Evolutionary conservation across 2,113 vertebrate genomes (phyloP), one percentile per base, ranked within the genome.

Genomic region (Pluvialis apricaria): DNA sequence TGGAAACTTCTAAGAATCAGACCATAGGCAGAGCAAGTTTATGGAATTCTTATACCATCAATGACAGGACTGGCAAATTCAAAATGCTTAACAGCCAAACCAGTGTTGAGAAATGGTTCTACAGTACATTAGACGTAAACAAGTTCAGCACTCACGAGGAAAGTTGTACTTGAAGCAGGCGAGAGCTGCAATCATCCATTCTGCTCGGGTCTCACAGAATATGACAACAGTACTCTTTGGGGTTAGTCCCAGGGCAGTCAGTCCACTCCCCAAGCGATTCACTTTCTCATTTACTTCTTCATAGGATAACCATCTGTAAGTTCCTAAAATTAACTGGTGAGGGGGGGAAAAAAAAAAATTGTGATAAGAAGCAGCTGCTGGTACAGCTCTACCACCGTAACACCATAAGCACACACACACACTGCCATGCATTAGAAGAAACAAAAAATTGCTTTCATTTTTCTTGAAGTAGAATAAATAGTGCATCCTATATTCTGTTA

Each of bases 161-260:
- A 99, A 99, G 97, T 99, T 99, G 97, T 95, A 98, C 96, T 99
- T 99, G 97, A 99, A 99, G 98, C 99, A 99, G 42, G 99, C 94
- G 93, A 99, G 99, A 20, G 99, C 99, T 6, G 98, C 92, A 58
- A 99, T 98, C 98, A 99, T 99, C 99, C 99, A 99, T 76, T 99
- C 99, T 0, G 99, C 99, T 94, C 99, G 98, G 36, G 99, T 99
- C 97, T 99, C 99, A 84, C 99, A 99, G 94, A 99, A 99, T 82
- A 99, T 99, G 38, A 98, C 99, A n/a, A 99, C 98, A 5, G 98
- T 99, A 71, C 89, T 98, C 96, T 97, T 99, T 13, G 99, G 98
- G 88, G 98, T 97, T 36, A 99, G 98, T 38, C 98, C 99, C 90
- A 99, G 83, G 36, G 99, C 98, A 52, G 96, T 97, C 95, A 99